Base-by-base conservation (phyloP, 2,797 vertebrate genomes). In the Glossophaga mutica region DNA sequence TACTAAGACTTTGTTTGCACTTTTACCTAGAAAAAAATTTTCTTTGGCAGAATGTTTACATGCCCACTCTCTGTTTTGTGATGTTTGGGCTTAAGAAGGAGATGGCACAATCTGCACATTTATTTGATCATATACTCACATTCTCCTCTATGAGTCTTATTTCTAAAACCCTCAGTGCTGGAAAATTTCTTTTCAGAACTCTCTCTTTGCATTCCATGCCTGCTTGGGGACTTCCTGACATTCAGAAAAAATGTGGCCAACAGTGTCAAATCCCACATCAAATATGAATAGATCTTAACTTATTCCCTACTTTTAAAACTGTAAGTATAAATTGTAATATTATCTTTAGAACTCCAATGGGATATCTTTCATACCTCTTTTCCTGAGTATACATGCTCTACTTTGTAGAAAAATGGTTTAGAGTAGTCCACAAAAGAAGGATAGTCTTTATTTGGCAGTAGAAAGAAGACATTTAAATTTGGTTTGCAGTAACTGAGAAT, bases 201-300 rank as follows among this genome's bases (percentile, higher is more conserved):
- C 42, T 11, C 26, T 14, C 1, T 74, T 57, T n/a, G 15, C 2
- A 0, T 15, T 22, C 0, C 3, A n/a, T 70, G 4, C 8, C 44
- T 67, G 37, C 62, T 15, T 48, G 19, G 26, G 48, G 7, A 24
- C 4, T 2, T 76, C n/a, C 14, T 22, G n/a, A 42, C 2, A 3
- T 15, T 82, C 52, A 42, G 6, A 46, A 19, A 73, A 79, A 26
- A 0, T 74, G 16, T 67, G 24, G 37, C 24, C 9, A 57, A 16
- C 26, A 11, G 4, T 29, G 0, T 55, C 18, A 55, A 24, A 81
- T 62, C n/a, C 3, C n/a, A 22, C 6, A 42, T 84, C 3, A 42
- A 37, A 76, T 70, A n/a, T 16, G 85, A 62, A 14, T 21, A 55
- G 9, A 34, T 14, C 2, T 44, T 21, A n/a, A n/a, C 76, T 65